Conservation (phyloP, 2,113 vertebrate genomes). For the Ictalurus furcatus region DNA sequence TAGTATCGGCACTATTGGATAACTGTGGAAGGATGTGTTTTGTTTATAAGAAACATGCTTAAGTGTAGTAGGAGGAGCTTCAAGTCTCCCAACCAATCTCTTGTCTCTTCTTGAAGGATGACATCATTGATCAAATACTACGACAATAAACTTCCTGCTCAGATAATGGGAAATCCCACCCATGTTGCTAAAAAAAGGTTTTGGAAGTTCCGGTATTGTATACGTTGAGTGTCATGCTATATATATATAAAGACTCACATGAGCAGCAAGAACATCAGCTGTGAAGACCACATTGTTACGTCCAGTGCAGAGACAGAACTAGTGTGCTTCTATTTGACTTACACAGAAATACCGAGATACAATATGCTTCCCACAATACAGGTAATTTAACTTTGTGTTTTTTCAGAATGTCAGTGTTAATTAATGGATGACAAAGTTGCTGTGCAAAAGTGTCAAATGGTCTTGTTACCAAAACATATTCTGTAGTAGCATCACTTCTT, state of each 20-base stretch:
- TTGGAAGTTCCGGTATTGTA: conserved; percentile 26
- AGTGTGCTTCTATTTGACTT: not conserved
- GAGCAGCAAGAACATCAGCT: conserved; percentile 51
- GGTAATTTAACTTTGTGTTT: conserved; percentile 54
- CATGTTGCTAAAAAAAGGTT: conserved; percentile 20
- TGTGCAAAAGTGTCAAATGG: not conserved
- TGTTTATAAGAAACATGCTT: conserved; percentile 57
- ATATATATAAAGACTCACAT: conserved; percentile 69
- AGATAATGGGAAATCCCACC: conserved; percentile 52
- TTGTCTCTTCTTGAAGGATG: conserved; percentile 35
- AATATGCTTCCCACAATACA: conserved; percentile 66
- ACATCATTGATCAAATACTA: conserved; percentile 42
- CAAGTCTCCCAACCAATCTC: conserved; percentile 27
- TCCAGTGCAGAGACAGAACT: conserved; percentile 12
- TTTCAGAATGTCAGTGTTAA: not conserved
- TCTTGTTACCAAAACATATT: no score
- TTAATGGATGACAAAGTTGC: not conserved
- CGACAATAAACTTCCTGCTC: conserved; percentile 42
- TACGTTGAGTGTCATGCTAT: conserved; percentile 49
- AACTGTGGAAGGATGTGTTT: conserved; percentile 41
- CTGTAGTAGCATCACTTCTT: not conserved
- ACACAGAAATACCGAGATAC: conserved; percentile 32
- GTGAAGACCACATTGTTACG: not conserved
- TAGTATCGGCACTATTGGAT: conserved; percentile 34
- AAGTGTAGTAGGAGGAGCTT: conserved; percentile 61